Evolutionary conservation across 2,113 vertebrate species (phyloP).

Genomic region (Coptodon rendalli): DNA sequence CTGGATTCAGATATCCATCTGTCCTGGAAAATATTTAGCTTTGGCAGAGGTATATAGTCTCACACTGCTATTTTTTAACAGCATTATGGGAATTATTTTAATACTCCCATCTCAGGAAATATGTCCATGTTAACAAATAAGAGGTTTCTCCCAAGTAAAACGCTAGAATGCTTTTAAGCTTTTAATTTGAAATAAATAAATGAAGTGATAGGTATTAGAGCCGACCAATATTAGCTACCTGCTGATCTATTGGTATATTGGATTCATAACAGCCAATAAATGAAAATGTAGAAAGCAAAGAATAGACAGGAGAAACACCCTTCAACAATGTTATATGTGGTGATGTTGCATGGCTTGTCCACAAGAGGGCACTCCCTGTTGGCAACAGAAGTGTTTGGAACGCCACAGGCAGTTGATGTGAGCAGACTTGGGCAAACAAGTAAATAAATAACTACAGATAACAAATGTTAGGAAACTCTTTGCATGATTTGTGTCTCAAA

Average conservation of each 20-base stretch:
- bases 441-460: neutral
- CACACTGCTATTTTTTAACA: neutral
- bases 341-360: neutral
- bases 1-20: neutral
- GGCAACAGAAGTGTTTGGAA: neutral
- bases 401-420: neutral
- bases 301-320: neutral
- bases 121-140: neutral
- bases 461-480: neutral
- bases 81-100: neutral
- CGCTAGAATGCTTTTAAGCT: neutral
- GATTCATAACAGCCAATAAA: neutral
- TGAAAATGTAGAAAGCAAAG: neutral
- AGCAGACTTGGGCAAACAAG: neutral
- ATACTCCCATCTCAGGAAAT: neutral
- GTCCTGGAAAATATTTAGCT: neutral
- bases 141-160: neutral
- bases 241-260: neutral
- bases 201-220: neutral
- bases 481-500: neutral
- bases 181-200: neutral
- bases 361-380: neutral
- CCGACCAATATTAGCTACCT: neutral
- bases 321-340: neutral
- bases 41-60: neutral